phyloP scores from a whole-genome alignment of 2,888 invertebrate genomes.

The Melikaiella ostensackeni region DNA sequence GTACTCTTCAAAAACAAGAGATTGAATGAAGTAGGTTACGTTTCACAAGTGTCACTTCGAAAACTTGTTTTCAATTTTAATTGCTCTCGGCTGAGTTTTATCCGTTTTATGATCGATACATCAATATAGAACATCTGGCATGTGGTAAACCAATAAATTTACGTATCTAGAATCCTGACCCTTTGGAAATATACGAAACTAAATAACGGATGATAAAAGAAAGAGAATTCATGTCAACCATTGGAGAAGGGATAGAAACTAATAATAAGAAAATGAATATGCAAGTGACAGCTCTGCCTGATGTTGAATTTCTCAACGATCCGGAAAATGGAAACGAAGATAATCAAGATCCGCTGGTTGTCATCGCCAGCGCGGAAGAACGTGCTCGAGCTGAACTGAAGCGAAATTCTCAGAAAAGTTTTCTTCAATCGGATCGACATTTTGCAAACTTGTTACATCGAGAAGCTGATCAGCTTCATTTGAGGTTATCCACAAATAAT shows the following conservation, averaged over 20 bases:
- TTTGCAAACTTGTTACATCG: slow-evolving; percentile 57
- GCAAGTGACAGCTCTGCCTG: slow-evolving; percentile 11
- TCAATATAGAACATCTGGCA: background rate
- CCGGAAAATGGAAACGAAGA: slow-evolving; percentile 42
- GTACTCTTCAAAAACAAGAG: too few species aligned
- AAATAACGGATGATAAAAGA: background rate
- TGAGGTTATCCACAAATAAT: slow-evolving; percentile 34
- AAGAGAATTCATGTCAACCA: background rate
- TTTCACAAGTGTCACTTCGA: background rate
- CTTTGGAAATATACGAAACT: background rate
- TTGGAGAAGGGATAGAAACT: background rate
- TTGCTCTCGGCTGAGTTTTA: background rate
- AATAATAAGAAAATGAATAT: background rate
- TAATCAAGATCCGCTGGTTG: slow-evolving; percentile 56
- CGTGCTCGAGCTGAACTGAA: slow-evolving; percentile 55
- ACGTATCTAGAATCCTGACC: background rate
- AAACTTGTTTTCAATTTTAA: background rate
- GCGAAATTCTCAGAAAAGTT: slow-evolving; percentile 44
- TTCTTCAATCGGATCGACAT: slow-evolving; percentile 41
- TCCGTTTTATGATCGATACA: background rate
- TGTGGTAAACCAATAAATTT: background rate
- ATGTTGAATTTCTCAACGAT: slow-evolving; percentile 32
- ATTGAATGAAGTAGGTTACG: slow-evolving; percentile 1
- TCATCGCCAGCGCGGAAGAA: slow-evolving; percentile 59
- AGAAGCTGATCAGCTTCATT: slow-evolving; percentile 67